Percentiles rank a stretch among this genome's conserved stretches.
These are phyloP conservation scores for Molorchus minor DNA, from an alignment of 2,888 invertebrate genomes.

Conservation along the genomic window DNA sequence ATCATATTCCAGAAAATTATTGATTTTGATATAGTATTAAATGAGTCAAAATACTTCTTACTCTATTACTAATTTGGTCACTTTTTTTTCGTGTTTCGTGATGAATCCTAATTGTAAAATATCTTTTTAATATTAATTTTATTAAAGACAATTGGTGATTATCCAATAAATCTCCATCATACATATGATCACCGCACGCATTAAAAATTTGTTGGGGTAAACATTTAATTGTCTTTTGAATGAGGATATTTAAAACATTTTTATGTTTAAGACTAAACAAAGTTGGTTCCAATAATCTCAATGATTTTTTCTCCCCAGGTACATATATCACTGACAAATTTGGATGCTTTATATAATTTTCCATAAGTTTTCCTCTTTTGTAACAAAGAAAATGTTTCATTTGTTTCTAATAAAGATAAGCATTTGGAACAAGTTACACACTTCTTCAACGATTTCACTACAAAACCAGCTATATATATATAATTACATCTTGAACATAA, in stretches of 20 bases:
- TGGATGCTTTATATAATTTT: constrained; percentile 2
- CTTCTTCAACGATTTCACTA: constrained; percentile 8
- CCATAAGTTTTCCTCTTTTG: constrained; percentile 10
- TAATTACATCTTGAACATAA: neutral
- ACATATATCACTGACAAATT: constrained; percentile 1
- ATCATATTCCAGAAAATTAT: no score
- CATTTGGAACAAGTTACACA: constrained; percentile 1
- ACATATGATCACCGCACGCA: neutral
- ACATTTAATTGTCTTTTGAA: neutral
- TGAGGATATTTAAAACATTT: neutral
- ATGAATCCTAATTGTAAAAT: constrained; percentile 7
- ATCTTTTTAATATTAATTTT: constrained; percentile 12
- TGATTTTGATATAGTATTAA: constrained; percentile 12
- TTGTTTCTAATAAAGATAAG: no score
- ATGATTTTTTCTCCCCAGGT: neutral
- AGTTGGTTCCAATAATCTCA: neutral
- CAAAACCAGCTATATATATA: constrained; percentile 11
- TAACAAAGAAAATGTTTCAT: constrained; percentile 10
- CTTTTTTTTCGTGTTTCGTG: constrained; percentile 12
- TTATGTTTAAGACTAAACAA: neutral
- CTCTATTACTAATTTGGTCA: neutral
- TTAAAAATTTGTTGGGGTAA: neutral
- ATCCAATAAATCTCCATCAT: constrained; percentile 10
- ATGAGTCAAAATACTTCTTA: constrained; percentile 12
- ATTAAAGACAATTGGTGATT: constrained; percentile 14